Percentiles rank a stretch among this genome's conserved stretches.
Conservation (phyloP, 2,797 vertebrate species). For the Gadopsis bispinosus region DNA sequence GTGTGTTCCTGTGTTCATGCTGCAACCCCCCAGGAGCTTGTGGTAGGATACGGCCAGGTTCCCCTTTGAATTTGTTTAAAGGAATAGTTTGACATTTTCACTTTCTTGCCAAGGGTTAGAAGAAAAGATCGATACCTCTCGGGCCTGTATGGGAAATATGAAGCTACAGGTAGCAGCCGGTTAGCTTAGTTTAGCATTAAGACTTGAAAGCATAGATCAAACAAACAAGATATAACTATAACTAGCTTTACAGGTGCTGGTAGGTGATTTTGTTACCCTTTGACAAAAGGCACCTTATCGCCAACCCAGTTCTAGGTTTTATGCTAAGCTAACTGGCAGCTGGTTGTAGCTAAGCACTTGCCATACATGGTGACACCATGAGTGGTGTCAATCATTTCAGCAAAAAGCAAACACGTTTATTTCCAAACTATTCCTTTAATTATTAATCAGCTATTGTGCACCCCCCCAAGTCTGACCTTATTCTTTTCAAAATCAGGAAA, state of each 20-base stretch:
- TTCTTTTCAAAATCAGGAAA: constrained; percentile 2
- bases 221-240: no score
- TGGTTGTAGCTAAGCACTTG: no score
- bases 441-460: neutral
- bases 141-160: neutral
- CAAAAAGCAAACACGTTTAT: neutral
- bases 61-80: constrained; percentile 5
- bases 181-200: neutral
- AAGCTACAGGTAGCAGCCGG: neutral
- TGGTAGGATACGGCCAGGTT: neutral
- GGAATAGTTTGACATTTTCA: neutral
- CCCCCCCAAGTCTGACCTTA: neutral
- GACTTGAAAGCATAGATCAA: neutral
- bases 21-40: constrained; percentile 13
- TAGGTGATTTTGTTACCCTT: neutral
- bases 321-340: no score
- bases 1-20: constrained; percentile 16
- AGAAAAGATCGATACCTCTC: no score
- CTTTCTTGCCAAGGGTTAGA: neutral
- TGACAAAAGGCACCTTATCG: no score
- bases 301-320: no score
- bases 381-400: no score
- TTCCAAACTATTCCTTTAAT: neutral
- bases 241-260: neutral
- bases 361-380: no score